phyloP scores from a whole-genome alignment of 2,797 vertebrate species.

The Artibeus lituratus region DNA sequence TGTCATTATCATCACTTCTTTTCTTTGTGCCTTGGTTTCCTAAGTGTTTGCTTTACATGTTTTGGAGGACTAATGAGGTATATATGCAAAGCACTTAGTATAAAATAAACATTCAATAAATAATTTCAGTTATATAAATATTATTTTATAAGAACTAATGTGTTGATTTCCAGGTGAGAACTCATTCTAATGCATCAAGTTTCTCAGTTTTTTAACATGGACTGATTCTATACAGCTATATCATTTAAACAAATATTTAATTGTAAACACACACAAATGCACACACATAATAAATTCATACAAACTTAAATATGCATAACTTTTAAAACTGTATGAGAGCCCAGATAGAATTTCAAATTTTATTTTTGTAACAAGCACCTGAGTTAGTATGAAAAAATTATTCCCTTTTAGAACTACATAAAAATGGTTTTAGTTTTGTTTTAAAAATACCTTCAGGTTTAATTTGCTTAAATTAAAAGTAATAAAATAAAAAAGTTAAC shows the following conservation, averaged over 20 bases:
- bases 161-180: neutral
- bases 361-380: neutral
- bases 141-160: neutral
- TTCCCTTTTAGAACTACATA: neutral
- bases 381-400: neutral
- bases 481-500: conserved; percentile 22
- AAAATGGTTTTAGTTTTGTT: neutral
- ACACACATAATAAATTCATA: neutral
- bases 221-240: neutral
- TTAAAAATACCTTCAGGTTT: neutral
- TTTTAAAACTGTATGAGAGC: neutral
- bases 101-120: neutral
- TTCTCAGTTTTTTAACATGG: neutral
- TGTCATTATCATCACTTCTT: too few species aligned
- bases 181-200: neutral
- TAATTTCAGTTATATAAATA: neutral
- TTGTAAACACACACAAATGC: neutral
- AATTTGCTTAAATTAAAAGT: neutral
- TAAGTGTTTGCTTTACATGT: neutral
- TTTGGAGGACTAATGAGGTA: neutral
- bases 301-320: neutral
- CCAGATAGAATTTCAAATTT: neutral
- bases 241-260: neutral
- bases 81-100: neutral
- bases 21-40: neutral